Evolutionary conservation across 1,140 invertebrate species (phyloP).

Genomic region (Coenobita brevimanus): DNA sequence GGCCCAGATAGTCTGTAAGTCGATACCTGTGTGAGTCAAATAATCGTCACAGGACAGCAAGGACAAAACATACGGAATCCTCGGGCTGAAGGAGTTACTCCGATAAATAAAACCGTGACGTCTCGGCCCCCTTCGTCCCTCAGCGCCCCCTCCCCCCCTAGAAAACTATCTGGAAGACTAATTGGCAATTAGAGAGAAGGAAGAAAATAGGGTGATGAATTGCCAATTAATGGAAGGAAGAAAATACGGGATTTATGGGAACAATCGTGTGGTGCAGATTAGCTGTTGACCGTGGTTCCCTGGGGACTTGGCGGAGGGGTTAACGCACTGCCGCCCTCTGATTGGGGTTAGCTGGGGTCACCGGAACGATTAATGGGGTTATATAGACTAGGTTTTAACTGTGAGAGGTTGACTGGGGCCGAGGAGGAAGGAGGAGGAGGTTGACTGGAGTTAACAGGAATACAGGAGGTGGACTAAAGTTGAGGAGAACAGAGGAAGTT

Average conservation of each 20-base stretch:
- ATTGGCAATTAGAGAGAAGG: constrained; percentile 63
- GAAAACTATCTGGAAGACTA: constrained; percentile 67
- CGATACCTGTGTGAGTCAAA: too few species aligned
- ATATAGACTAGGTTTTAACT: too few species aligned
- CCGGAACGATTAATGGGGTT: too few species aligned
- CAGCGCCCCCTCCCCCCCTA: neutral
- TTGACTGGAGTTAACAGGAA: too few species aligned
- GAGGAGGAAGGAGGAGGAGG: too few species aligned
- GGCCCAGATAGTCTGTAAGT: too few species aligned
- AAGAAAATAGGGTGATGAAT: constrained; percentile 66
- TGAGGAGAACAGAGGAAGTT: too few species aligned
- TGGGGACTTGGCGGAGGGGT: constrained; percentile 6
- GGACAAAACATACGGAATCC: too few species aligned
- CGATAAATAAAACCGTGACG: constrained; percentile 66
- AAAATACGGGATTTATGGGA: constrained; percentile 62
- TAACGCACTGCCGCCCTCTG: neutral
- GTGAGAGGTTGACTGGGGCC: too few species aligned
- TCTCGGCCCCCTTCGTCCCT: constrained; percentile 7
- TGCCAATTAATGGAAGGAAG: constrained; percentile 65
- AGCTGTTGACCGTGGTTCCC: constrained; percentile 46
- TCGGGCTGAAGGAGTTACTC: too few species aligned
- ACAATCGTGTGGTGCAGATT: constrained; percentile 52
- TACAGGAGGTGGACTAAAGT: too few species aligned
- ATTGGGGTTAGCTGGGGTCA: neutral
- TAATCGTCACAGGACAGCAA: too few species aligned